Conservation (phyloP, 2,113 vertebrate genomes). For the Theristicus caerulescens region DNA sequence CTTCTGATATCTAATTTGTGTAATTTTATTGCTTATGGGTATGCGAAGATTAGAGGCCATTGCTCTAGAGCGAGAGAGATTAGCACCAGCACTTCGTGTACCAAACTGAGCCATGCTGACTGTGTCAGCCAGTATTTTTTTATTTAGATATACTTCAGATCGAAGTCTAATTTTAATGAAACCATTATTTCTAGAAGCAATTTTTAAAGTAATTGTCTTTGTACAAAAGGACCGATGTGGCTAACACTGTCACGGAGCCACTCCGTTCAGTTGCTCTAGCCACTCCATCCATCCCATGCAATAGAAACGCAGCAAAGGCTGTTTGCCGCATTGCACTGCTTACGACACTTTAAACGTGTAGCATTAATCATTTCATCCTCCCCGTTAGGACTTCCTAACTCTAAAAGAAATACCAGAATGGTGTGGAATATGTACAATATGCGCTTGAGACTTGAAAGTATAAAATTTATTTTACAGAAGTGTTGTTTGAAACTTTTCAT, state of each 20-base stretch:
- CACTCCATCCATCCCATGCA: neutral
- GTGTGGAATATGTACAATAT: neutral
- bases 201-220: neutral
- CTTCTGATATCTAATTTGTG: neutral
- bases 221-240: neutral
- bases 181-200: neutral
- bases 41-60: neutral
- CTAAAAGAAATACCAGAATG: neutral
- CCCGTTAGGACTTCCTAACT: neutral
- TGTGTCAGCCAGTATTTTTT: constrained; percentile 37
- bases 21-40: neutral
- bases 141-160: constrained; percentile 28
- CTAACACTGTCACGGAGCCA: neutral
- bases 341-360: neutral
- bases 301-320: neutral
- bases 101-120: constrained; percentile 50
- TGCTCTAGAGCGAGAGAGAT: neutral
- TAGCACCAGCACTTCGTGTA: neutral
- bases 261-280: neutral
- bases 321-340: neutral
- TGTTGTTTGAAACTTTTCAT: neutral
- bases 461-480: neutral
- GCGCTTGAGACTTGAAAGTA: neutral
- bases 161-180: constrained; percentile 25
- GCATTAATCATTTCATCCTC: constrained; percentile 18